Evolutionary conservation across 1,140 invertebrate genomes (phyloP).

Genomic region (Hirudo medicinalis): DNA sequence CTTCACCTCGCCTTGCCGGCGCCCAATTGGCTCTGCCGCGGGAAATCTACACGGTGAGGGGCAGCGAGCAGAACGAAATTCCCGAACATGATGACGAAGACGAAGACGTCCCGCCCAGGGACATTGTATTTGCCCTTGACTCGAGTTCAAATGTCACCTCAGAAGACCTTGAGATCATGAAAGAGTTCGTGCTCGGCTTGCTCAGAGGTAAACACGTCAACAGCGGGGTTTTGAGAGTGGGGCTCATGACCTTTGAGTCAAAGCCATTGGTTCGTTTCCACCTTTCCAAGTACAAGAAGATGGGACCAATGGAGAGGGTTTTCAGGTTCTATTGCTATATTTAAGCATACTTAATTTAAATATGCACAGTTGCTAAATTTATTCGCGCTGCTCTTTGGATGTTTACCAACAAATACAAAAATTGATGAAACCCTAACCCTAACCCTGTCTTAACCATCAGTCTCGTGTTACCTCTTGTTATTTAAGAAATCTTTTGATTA

Average conservation of each 20-base stretch:
- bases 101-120: not conserved
- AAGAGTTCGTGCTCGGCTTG: constrained; percentile 14
- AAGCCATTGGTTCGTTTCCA: constrained; percentile 3
- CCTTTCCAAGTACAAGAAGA: constrained; percentile 13
- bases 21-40: too few species aligned
- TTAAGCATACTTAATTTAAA: not conserved
- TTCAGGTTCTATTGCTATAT: not conserved
- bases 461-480: too few species aligned
- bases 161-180: not conserved
- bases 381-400: not conserved
- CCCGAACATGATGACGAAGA: too few species aligned
- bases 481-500: too few species aligned
- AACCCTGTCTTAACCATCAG: too few species aligned
- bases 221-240: constrained; percentile 14
- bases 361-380: not conserved
- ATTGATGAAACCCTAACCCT: not conserved
- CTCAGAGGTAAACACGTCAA: constrained; percentile 16
- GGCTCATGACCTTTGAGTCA: constrained; percentile 9
- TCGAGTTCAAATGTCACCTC: not conserved
- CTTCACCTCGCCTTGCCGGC: too few species aligned
- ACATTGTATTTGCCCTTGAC: constrained; percentile 7
- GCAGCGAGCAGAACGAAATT: too few species aligned
- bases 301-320: not conserved
- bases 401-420: not conserved
- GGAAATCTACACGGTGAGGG: too few species aligned